These are phyloP conservation scores for Charina bottae DNA, from an alignment of 2,113 vertebrate species.

Conservation along the genomic window DNA sequence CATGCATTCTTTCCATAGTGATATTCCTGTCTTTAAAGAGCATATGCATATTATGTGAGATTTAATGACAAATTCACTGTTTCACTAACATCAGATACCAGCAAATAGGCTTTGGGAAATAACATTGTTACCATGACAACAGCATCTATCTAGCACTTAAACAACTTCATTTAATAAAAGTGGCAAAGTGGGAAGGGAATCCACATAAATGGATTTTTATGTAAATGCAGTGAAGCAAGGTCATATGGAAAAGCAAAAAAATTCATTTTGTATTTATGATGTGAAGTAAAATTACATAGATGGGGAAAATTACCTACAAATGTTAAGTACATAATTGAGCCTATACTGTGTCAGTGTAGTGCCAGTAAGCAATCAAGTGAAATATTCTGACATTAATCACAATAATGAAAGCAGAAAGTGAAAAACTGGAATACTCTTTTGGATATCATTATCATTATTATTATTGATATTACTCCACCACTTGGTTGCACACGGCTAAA, in stretches of 20 bases:
- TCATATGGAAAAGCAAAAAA: conserved; percentile 54
- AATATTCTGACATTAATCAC: neutral
- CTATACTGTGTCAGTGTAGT: conserved; percentile 23
- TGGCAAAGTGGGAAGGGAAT: conserved; percentile 63
- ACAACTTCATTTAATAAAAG: conserved; percentile 68
- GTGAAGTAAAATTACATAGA: conserved; percentile 59
- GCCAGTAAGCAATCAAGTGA: conserved; percentile 6
- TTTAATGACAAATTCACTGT: conserved; percentile 71
- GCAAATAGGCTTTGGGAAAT: conserved; percentile 67
- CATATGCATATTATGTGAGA: conserved; percentile 44
- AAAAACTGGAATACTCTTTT: neutral
- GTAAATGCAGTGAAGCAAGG: conserved; percentile 69
- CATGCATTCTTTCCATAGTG: conserved; percentile 14
- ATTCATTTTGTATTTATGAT: conserved; percentile 64
- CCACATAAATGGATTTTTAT: conserved; percentile 70
- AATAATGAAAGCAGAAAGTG: neutral
- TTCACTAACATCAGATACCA: conserved; percentile 59
- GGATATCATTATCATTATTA: neutral
- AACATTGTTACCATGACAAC: conserved; percentile 57
- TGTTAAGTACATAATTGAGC: conserved; percentile 57
- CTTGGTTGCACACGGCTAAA: neutral
- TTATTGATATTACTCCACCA: neutral
- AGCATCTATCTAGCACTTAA: conserved; percentile 53
- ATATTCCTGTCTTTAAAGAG: conserved; percentile 18
- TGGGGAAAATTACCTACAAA: conserved; percentile 68